phyloP scores from a whole-genome alignment of 2,113 vertebrate genomes.

The Trachemys scripta region DNA sequence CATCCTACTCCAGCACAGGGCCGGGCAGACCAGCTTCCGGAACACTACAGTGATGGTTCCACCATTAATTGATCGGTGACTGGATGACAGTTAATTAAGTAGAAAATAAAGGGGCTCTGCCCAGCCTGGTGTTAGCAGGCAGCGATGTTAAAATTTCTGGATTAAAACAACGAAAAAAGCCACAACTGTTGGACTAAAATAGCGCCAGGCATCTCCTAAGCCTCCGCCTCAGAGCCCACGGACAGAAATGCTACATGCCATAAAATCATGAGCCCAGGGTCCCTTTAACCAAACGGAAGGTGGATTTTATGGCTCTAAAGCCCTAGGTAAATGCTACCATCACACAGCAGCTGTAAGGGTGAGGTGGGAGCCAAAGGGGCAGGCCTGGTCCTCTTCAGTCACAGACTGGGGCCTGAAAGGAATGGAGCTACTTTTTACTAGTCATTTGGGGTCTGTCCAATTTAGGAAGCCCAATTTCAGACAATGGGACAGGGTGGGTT shows the following conservation, averaged over 20 bases:
- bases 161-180: slow-evolving; percentile 41
- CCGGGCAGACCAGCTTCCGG: background rate
- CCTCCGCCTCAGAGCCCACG: background rate
- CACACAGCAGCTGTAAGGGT: background rate
- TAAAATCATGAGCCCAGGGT: background rate
- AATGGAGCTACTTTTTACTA: background rate
- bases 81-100: slow-evolving; percentile 70
- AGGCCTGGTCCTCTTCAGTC: background rate
- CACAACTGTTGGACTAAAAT: slow-evolving; percentile 53
- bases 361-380: background rate
- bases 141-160: slow-evolving; percentile 55
- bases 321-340: no score
- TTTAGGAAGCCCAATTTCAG: background rate
- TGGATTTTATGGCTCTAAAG: background rate
- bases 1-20: slow-evolving; percentile 22
- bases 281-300: background rate
- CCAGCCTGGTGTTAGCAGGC: slow-evolving; percentile 65
- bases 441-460: background rate
- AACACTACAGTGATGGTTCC: slow-evolving; percentile 60
- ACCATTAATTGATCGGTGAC: slow-evolving; percentile 73
- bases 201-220: background rate
- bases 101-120: slow-evolving; percentile 74
- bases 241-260: background rate
- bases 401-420: background rate
- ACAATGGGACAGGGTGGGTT: background rate